Base-by-base conservation (phyloP, 1,140 invertebrate species). In the Anoplophora glabripennis region DNA sequence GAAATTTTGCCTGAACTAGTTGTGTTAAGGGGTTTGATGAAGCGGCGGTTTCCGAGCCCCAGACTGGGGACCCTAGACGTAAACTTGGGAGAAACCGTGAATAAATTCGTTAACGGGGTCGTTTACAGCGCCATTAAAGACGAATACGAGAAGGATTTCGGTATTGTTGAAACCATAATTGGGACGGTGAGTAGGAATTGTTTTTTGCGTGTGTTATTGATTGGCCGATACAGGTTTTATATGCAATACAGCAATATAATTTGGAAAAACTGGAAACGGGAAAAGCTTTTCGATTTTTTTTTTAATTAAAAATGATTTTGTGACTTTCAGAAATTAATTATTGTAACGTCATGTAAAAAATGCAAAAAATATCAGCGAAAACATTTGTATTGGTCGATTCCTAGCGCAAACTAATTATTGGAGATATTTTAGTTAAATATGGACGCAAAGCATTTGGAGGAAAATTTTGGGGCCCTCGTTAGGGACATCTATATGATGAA, bases 1-100 rank as follows among this genome's bases (percentile, higher is more conserved):
- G 83, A 86, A 69, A 89, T 93, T 57, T 71, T 93, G 54, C 80
- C 88, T 0, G 90, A 93, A 45, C 71, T 93, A 28, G 79, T 89
- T 1, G 76, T 81, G 0, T 78, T 93, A 42, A 78, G 88, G 67
- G 89, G 89, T 15, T 69, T 93, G 9, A 77, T 94, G 77, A 91
- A 87, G 64, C 84, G 76, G 53, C 84, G 83, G 65, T 92, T 90
- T 77, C 91, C 92, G 0, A 86, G 78, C 65, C 68, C 83, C 0
- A 83, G 81, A 69, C 66, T 60, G 58, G 89, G 88, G 75, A 90
- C 86, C n/a, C 64, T 93, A 33, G 81, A 84, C 48, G 45, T 74
- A 3, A 79, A 92, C 75, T 73, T 93, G 1, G 67, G 64, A 1
- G 74, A 69, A 15, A 73, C 87, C 59, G 81, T 92, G 33, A 72